phyloP scores from a whole-genome alignment of 2,797 vertebrate genomes.

The Enteromius argenteus region DNA sequence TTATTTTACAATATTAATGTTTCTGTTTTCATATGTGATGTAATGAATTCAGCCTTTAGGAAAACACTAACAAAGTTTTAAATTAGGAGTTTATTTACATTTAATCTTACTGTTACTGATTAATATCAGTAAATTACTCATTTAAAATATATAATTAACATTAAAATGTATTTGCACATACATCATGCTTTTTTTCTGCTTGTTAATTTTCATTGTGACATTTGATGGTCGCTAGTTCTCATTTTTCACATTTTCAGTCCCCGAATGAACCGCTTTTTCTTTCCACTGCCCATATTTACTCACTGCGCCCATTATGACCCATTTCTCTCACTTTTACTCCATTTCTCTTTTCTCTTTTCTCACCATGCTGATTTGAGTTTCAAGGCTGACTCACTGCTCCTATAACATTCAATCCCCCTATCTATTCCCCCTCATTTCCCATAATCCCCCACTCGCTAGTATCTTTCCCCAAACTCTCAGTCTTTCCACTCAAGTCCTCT shows the following conservation, averaged over 20 bases:
- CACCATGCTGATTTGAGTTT: neutral
- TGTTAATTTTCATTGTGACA: neutral
- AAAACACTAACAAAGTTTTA: neutral
- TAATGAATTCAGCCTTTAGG: neutral
- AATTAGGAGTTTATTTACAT: neutral
- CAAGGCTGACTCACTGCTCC: neutral
- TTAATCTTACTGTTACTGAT: neutral
- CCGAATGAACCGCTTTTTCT: neutral
- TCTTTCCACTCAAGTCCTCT: slow-evolving; percentile 29
- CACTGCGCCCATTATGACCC: neutral
- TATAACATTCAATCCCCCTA: neutral
- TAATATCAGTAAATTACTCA: neutral
- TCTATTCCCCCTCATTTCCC: slow-evolving; percentile 9
- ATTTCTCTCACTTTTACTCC: neutral
- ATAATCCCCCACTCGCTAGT: slow-evolving; percentile 11
- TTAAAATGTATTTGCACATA: neutral
- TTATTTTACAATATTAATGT: too few species aligned
- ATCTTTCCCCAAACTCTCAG: slow-evolving; percentile 15
- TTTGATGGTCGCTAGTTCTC: too few species aligned
- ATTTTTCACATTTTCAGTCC: neutral
- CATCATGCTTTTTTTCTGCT: neutral
- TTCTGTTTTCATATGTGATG: neutral
- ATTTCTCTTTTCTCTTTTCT: neutral
- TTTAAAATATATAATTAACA: neutral
- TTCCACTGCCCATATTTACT: slow-evolving; percentile 5